phyloP scores from a whole-genome alignment of 1,140 invertebrate genomes.

The Listronotus oregonensis region DNA sequence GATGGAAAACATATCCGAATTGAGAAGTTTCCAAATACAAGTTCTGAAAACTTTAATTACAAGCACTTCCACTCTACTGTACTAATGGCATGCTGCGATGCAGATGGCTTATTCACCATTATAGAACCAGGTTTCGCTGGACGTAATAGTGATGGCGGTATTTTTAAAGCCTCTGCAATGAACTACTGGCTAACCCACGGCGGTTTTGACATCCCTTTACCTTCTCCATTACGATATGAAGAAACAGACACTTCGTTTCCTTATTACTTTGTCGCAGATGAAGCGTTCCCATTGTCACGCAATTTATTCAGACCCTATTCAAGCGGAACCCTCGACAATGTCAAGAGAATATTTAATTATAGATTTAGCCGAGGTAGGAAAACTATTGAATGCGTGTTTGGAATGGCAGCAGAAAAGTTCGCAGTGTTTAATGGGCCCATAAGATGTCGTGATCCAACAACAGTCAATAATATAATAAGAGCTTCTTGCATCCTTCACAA shows the following conservation, averaged over 20 bases:
- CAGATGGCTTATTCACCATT: slow-evolving; percentile 29
- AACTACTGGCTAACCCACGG: slow-evolving; percentile 22
- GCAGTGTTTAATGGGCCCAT: slow-evolving; percentile 29
- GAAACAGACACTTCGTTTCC: slow-evolving; percentile 17
- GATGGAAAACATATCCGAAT: slow-evolving; percentile 24
- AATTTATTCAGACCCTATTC: slow-evolving; percentile 35
- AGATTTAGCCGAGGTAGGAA: slow-evolving; percentile 33
- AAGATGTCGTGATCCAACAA: slow-evolving; percentile 33
- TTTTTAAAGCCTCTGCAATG: slow-evolving; percentile 25
- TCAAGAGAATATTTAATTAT: slow-evolving; percentile 18
- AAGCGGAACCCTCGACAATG: slow-evolving; percentile 37
- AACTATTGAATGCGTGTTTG: slow-evolving; percentile 36
- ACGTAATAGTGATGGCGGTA: slow-evolving; percentile 32
- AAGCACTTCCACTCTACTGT: too few relatives aligned
- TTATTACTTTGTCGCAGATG: slow-evolving; percentile 17
- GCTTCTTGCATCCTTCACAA: slow-evolving; percentile 35
- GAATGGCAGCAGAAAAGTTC: slow-evolving; percentile 39
- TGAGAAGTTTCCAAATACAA: slow-evolving; percentile 23
- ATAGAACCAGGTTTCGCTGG: slow-evolving; percentile 25
- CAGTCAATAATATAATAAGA: slow-evolving; percentile 32
- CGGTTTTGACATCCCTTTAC: slow-evolving; percentile 21
- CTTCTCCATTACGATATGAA: slow-evolving; percentile 28
- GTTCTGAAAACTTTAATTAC: slow-evolving; percentile 33
- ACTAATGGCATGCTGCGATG: slow-evolving; percentile 27
- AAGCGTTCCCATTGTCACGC: slow-evolving; percentile 31